phyloP scores from a whole-genome alignment of 1,140 invertebrate species.

The Tetragonula clypearis region DNA sequence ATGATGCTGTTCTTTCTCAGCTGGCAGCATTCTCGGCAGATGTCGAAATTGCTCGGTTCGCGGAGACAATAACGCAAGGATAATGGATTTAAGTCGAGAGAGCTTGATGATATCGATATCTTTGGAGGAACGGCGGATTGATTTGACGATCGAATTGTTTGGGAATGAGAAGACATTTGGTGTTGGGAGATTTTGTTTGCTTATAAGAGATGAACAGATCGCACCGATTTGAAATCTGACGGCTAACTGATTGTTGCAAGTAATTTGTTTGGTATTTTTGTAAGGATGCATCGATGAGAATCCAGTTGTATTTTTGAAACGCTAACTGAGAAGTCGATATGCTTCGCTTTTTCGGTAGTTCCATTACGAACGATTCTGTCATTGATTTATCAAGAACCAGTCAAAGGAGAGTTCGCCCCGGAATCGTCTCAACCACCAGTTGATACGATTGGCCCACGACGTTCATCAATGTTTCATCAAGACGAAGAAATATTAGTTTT shows the following conservation, averaged over 20 bases:
- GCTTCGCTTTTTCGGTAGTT: not conserved
- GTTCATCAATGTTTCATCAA: not conserved
- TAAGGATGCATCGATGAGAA: no score
- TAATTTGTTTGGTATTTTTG: no score
- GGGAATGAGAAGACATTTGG: not conserved
- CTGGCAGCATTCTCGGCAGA: constrained; percentile 59
- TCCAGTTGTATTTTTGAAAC: not conserved
- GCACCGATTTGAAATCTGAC: not conserved
- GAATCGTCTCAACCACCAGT: not conserved
- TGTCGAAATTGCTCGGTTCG: constrained; percentile 57
- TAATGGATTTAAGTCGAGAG: constrained; percentile 67
- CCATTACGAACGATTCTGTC: not conserved
- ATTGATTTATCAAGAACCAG: constrained; percentile 3
- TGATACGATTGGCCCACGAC: not conserved
- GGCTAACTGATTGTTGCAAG: no score
- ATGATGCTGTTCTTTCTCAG: constrained; percentile 61
- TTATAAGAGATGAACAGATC: no score
- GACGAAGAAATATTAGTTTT: not conserved
- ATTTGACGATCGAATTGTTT: not conserved
- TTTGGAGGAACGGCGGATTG: not conserved
- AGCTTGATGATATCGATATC: not conserved
- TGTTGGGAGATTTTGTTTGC: not conserved
- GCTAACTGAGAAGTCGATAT: not conserved
- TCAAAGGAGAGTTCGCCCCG: not conserved
- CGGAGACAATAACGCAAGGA: constrained; percentile 58